A percentile compares a stretch with the other conserved stretches of the same genome.
Conservation (phyloP, 2,888 invertebrate species). For the Nomada ruficornis region DNA sequence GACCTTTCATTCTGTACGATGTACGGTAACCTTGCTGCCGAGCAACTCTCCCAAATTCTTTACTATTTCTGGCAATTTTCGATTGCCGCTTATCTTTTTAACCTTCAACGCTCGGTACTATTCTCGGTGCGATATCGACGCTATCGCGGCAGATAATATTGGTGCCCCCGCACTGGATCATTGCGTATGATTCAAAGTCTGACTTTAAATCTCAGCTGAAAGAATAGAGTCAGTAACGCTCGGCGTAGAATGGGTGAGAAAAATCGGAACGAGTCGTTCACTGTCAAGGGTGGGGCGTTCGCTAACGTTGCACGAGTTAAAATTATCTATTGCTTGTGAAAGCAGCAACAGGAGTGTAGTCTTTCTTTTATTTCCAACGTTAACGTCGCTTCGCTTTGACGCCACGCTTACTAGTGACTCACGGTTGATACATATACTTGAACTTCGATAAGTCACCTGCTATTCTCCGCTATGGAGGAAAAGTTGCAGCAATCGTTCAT, state of each 20-base stretch:
- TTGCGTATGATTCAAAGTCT: slow-evolving; percentile 9
- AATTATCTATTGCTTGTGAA: slow-evolving; percentile 37
- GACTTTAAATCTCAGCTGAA: too few relatives aligned
- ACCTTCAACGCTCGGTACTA: neutral
- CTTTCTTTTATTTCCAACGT: slow-evolving; percentile 20
- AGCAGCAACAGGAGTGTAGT: neutral
- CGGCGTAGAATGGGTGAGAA: neutral
- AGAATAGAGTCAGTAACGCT: neutral
- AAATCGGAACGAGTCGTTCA: slow-evolving; percentile 39
- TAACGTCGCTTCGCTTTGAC: neutral
- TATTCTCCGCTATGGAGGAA: neutral
- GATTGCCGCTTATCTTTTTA: neutral
- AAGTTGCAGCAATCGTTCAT: neutral
- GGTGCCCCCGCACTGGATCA: neutral
- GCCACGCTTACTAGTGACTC: too few relatives aligned
- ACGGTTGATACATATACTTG: neutral
- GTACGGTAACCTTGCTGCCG: slow-evolving; percentile 19
- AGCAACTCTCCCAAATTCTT: slow-evolving; percentile 11
- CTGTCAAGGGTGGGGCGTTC: slow-evolving; percentile 54
- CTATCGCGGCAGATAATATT: neutral
- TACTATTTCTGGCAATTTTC: slow-evolving; percentile 30
- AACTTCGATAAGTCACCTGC: neutral
- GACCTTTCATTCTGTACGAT: slow-evolving; percentile 32
- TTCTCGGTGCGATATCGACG: neutral
- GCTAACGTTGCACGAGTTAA: slow-evolving; percentile 32